Evolutionary conservation across 2,888 invertebrate species (phyloP).

Genomic region (Ornithoptera priamus): DNA sequence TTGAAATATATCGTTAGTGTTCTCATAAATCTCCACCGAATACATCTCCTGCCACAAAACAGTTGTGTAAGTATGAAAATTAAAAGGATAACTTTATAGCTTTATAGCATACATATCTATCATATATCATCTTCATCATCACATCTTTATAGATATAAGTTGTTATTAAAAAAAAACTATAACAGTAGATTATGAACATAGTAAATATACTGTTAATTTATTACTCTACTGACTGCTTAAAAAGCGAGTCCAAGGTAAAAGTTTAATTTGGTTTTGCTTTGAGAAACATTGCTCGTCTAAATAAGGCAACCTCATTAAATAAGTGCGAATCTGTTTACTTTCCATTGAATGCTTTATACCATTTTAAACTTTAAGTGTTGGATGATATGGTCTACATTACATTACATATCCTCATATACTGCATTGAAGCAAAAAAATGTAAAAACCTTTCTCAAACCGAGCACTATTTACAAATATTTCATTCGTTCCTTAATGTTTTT

Average conservation of each 20-base stretch:
- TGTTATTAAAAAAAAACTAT: background rate
- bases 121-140: no score
- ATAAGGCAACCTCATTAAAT: constrained; percentile 20
- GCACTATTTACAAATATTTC: background rate
- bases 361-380: background rate
- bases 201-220: constrained; percentile 1
- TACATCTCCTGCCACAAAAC: no score
- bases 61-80: no score
- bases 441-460: background rate
- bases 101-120: no score
- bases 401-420: background rate
- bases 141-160: no score
- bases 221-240: constrained; percentile 3
- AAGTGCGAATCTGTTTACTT: constrained; percentile 14
- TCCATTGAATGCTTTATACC: background rate
- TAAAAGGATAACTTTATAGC: no score
- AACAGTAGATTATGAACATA: background rate
- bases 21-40: no score
- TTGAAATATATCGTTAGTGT: no score
- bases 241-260: constrained; percentile 6
- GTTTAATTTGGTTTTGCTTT: constrained; percentile 22
- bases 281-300: constrained; percentile 18
- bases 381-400: background rate
- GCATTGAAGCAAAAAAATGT: background rate
- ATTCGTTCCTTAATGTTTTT: background rate